Conservation (phyloP, 2,888 invertebrate species). For the Frankliniella fusca region DNA sequence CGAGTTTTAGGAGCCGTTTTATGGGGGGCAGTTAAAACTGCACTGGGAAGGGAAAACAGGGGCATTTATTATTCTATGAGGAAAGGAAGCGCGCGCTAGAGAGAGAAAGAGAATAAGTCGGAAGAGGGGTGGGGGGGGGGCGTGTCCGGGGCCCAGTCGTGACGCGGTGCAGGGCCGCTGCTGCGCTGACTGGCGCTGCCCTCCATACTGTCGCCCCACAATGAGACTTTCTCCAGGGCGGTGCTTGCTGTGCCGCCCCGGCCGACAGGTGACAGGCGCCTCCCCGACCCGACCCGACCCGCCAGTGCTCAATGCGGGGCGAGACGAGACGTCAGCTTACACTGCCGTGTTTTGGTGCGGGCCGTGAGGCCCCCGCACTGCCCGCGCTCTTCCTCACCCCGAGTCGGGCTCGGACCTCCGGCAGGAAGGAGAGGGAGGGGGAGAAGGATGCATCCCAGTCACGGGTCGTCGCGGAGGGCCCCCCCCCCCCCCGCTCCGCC, state of each 20-base stretch:
- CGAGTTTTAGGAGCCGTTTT: slow-evolving; percentile 15
- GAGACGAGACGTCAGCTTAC: no score
- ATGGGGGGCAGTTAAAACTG: slow-evolving; percentile 10
- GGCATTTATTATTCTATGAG: slow-evolving; percentile 25
- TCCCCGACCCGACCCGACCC: no score
- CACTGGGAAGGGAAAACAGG: not conserved
- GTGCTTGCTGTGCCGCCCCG: no score
- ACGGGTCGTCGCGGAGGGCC: not conserved
- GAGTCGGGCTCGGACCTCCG: no score
- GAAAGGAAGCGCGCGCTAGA: not conserved
- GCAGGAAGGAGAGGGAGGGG: not conserved
- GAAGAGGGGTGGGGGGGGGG: not conserved
- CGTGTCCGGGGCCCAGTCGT: no score
- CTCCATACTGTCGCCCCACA: not conserved
- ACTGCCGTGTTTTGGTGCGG: not conserved
- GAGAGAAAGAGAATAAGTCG: not conserved
- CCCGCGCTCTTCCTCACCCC: not conserved
- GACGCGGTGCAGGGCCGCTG: not conserved
- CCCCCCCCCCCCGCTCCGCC: no score
- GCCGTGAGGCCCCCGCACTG: not conserved
- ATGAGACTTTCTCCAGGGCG: no score
- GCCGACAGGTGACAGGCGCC: no score
- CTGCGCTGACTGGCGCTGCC: not conserved
- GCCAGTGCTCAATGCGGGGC: no score
- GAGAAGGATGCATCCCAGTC: not conserved